phyloP scores from a whole-genome alignment of 2,888 invertebrate genomes.

The Drosophila maculinotata region DNA sequence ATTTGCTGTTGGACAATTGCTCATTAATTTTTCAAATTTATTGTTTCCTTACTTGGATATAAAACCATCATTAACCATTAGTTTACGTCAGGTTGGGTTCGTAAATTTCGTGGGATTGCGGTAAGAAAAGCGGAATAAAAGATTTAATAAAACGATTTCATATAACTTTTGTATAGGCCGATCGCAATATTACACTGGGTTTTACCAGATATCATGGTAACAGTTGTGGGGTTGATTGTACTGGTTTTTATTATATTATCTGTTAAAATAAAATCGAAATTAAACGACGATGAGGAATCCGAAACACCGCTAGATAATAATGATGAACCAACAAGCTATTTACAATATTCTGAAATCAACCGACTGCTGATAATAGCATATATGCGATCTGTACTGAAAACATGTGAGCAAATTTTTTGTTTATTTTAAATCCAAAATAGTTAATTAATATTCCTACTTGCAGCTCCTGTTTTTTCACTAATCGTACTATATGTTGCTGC shows the following conservation, averaged over 20 bases:
- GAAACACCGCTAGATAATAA: not conserved
- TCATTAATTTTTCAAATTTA: slow-evolving; percentile 30
- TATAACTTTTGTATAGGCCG: slow-evolving; percentile 17
- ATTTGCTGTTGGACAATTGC: slow-evolving; percentile 31
- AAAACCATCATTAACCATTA: not conserved
- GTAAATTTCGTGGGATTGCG: slow-evolving; percentile 34
- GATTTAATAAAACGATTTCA: not conserved
- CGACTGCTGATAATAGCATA: slow-evolving; percentile 58
- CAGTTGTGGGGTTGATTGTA: slow-evolving; percentile 22
- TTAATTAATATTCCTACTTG: not conserved
- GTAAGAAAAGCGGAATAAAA: slow-evolving; percentile 18
- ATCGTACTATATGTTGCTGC: slow-evolving; percentile 57
- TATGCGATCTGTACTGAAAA: slow-evolving; percentile 47
- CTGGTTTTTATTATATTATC: slow-evolving; percentile 32
- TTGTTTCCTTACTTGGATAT: slow-evolving; percentile 1
- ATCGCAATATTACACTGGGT: slow-evolving; percentile 49
- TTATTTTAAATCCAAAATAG: not conserved
- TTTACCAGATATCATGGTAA: slow-evolving; percentile 50
- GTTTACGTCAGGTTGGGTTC: slow-evolving; percentile 55
- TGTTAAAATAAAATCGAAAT: slow-evolving; percentile 9
- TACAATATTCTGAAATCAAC: slow-evolving; percentile 50
- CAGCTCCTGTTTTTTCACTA: slow-evolving; percentile 63
- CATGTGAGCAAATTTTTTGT: slow-evolving; percentile 40
- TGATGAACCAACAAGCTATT: not conserved
- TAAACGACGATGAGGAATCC: not conserved